Percentiles rank a stretch among this genome's conserved stretches.
Evolutionary conservation across 2,113 vertebrate genomes (phyloP).

Genomic region (Ceuthmochares aereus): DNA sequence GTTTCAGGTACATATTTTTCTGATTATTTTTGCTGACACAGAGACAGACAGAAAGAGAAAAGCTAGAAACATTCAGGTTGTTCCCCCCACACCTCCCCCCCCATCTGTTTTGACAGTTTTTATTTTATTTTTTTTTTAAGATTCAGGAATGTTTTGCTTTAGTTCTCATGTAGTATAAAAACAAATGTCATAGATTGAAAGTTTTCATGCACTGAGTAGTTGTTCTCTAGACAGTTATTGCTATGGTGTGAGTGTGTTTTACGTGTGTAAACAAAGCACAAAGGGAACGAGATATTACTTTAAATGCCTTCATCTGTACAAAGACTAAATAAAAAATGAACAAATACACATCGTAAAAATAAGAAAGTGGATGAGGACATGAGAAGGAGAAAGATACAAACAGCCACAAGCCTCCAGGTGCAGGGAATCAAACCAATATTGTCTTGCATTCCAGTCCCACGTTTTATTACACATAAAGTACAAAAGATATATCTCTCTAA

Average conservation of each 20-base stretch:
- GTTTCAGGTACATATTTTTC: background rate
- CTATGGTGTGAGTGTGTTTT: background rate
- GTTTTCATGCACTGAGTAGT: background rate
- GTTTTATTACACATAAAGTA: background rate
- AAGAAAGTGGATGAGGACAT: background rate
- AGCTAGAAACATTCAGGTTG: background rate
- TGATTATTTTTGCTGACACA: background rate
- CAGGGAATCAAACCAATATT: slow-evolving; percentile 6
- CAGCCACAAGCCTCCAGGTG: slow-evolving; percentile 8
- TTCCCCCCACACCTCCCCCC: too few relatives aligned
- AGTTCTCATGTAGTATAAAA: background rate
- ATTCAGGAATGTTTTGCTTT: background rate
- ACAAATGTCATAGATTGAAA: background rate
- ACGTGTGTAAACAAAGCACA: background rate
- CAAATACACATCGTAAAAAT: background rate
- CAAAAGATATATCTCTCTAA: background rate
- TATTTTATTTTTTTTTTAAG: background rate
- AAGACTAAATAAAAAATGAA: background rate
- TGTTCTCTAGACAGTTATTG: background rate
- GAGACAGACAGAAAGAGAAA: background rate
- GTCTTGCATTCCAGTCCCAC: background rate
- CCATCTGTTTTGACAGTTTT: background rate
- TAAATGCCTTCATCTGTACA: background rate
- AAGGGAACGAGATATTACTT: background rate
- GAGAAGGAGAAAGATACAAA: background rate